phyloP scores from a whole-genome alignment of 2,113 vertebrate genomes.

The Rhadina sibilatrix region DNA sequence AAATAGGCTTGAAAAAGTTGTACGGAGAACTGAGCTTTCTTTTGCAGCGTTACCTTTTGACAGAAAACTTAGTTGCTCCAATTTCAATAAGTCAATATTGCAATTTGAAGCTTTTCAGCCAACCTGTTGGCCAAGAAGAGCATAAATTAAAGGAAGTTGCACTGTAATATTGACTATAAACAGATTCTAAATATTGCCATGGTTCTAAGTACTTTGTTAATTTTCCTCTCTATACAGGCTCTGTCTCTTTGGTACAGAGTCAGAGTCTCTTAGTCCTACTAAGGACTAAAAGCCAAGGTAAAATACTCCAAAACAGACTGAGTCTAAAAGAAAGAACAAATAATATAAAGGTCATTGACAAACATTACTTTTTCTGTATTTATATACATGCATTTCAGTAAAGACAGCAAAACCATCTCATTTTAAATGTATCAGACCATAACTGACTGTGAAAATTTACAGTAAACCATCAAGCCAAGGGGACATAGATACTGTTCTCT shows the following conservation, averaged over 20 bases:
- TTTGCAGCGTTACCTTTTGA: constrained; percentile 9
- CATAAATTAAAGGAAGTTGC: background rate
- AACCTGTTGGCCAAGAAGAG: background rate
- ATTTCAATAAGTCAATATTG: background rate
- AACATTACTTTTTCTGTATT: background rate
- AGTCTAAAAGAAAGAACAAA: background rate
- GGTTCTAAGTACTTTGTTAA: background rate
- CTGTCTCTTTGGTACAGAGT: background rate
- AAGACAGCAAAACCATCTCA: background rate
- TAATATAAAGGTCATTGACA: background rate
- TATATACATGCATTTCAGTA: background rate
- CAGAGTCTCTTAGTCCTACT: background rate
- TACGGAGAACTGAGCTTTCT: background rate
- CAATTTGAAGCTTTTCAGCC: background rate
- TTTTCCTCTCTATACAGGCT: background rate
- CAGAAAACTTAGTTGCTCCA: background rate
- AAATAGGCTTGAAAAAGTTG: constrained; percentile 7
- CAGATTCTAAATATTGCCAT: background rate
- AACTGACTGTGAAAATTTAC: background rate
- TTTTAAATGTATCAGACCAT: background rate
- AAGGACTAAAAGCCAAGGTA: background rate
- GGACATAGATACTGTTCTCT: background rate
- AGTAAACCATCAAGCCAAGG: background rate
- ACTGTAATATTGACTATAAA: background rate
- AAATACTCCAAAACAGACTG: background rate